phyloP scores from a whole-genome alignment of 2,113 vertebrate species.

The Murina feae region DNA sequence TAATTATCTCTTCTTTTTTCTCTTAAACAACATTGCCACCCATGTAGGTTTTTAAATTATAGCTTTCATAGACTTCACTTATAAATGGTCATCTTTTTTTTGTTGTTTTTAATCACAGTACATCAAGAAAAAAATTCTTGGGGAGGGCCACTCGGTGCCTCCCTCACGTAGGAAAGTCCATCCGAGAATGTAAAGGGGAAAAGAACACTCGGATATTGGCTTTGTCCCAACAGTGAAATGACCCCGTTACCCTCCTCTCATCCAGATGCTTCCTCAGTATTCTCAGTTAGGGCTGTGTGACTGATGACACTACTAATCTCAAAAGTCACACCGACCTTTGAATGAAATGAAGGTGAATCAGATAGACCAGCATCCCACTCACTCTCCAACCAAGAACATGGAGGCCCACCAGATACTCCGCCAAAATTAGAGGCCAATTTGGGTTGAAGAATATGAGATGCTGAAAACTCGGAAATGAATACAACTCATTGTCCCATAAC shows the following conservation, averaged over 20 bases:
- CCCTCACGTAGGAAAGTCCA: background rate
- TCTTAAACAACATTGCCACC: conserved; percentile 60
- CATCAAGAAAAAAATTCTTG: background rate
- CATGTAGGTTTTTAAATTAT: conserved; percentile 46
- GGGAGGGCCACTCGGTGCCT: background rate
- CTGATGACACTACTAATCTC: background rate
- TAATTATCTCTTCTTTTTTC: conserved; percentile 57
- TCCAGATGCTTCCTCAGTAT: background rate
- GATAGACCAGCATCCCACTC: background rate
- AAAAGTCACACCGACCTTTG: background rate
- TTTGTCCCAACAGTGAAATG: background rate
- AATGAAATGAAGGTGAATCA: background rate
- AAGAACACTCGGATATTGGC: background rate
- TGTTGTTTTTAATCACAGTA: background rate
- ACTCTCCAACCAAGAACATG: background rate
- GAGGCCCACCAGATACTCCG: background rate
- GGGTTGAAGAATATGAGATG: background rate
- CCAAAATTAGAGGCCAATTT: background rate
- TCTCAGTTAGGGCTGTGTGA: background rate
- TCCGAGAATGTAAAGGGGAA: background rate
- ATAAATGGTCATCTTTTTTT: background rate
- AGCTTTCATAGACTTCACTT: conserved; percentile 41
- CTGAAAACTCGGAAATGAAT: background rate
- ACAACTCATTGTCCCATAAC: background rate
- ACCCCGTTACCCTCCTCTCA: background rate